Base-by-base conservation (phyloP, 2,113 vertebrate species). In the Choloepus hoffmanni region DNA sequence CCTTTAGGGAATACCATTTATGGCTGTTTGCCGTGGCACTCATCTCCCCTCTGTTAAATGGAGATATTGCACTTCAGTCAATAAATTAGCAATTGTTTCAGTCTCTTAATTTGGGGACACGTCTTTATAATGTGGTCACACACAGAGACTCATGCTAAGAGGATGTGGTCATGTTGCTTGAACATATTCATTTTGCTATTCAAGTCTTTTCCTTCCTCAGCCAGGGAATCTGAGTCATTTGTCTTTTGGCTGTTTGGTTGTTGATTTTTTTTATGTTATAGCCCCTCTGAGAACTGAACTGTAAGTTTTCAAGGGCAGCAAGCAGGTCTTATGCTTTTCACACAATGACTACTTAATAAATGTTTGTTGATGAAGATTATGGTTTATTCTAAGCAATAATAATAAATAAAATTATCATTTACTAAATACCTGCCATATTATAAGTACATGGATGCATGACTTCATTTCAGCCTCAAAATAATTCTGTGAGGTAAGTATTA, bases 121-220 rank as follows among this genome's bases (percentile, higher is more conserved):
- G 53, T 76, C 36, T 81, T 96, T 55, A 36, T 83, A 74, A 84
- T 85, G 77, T 90, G n/a, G 48, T 79, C 86, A 96, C 77, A 88
- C 14, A 73, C 6, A 73, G 23, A 78, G 28, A 78, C 28, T 88
- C 55, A 76, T 89, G 92, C 83, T 92, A 97, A 93, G 36, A 94
- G 7, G 45, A 82, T 96, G 90, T 96, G 33, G 53, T 96, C 86
- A 96, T 95, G 36, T 76, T 89, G 60, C 45, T 95, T 89, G 23
- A n/a, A 84, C 33, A 77, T 77, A 89, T 36, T 81, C 76, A 77
- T 81, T 94, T 89, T 91, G 40, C 87, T 92, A 94, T 65, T 95
- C 7, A 55, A 50, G 9, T 19, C 5, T 76, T 91, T 85, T 63
- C 5, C 33, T 58, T 82, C 83, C n/a, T 82, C 33, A 65, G 30